Evolutionary conservation across 1,140 invertebrate genomes (phyloP).

Genomic region (Brachionus paranguensis): DNA sequence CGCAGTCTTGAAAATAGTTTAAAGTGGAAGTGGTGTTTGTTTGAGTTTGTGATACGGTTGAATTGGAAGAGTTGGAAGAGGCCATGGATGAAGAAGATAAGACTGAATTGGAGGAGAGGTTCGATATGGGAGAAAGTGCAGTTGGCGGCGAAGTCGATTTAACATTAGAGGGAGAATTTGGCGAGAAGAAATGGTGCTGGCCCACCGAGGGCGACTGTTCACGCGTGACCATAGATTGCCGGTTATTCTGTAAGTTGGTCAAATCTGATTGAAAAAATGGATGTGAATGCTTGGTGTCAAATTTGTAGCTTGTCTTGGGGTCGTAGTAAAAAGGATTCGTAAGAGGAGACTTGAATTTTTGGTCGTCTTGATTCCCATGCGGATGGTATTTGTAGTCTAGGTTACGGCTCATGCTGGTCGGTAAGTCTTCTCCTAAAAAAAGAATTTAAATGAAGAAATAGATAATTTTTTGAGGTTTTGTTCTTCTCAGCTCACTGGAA

Average conservation of each 20-base stretch:
- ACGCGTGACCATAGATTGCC: not conserved
- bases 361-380: not conserved
- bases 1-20: not conserved
- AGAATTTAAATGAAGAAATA: not conserved
- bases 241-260: not conserved
- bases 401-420: not conserved
- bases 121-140: not conserved
- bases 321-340: not conserved
- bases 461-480: not conserved
- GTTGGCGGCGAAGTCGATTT: not conserved
- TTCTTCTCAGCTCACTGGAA: not conserved
- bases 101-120: not conserved
- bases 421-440: not conserved
- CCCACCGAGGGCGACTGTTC: not conserved
- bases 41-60: slow-evolving; percentile 4
- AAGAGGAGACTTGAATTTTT: not conserved
- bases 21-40: slow-evolving; percentile 16
- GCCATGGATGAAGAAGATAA: not conserved
- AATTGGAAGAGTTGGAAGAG: slow-evolving; percentile 7
- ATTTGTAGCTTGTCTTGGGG: not conserved
- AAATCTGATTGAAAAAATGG: slow-evolving; percentile 5
- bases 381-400: not conserved
- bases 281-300: not conserved
- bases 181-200: not conserved
- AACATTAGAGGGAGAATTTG: not conserved